Evolutionary conservation across 2,888 invertebrate genomes (phyloP), one percentile per base, ranked within the genome.

Genomic region (Yponomeuta plumbellus): DNA sequence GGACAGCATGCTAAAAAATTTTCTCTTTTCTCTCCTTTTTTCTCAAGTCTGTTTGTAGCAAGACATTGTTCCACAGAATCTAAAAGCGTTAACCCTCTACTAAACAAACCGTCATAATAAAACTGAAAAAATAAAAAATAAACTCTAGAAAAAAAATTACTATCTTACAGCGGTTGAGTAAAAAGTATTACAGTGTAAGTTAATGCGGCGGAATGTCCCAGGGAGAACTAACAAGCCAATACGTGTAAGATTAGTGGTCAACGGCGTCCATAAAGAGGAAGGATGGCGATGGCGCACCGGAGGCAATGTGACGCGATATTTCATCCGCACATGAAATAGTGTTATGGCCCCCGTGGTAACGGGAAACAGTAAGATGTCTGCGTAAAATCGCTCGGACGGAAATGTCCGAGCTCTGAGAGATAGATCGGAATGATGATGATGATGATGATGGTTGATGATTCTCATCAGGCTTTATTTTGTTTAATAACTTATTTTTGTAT

Each of bases 181-280:
- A 63, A 62, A 44, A 40, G 63, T 63, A 63, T 63, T 21, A 63
- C 44, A 22, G 21, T 44, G 44, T 44, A 52, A 63, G 40, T 63
- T 71, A 70, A 70, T 68, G 70, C 70, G 72, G 73, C 71, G 72
- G 71, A 69, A 71, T 67, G 70, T 69, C 71, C 39, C 44, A 44
- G 40, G 21, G 39, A 63, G 71, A 69, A 71, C 84, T 87, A 86
- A 87, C 86, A 85, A 86, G 86, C 84, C 83, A 85, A 83, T 85
- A 83, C 76, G 74, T 76, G 61, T 70, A 78, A 80, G 80, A 86
- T 86, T 84, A 83, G 85, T 84, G 79, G 80, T 71, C 75, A 71
- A 73, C 71, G 71, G 72, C 71, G 72, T 72, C 70, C 75, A 70
- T 80, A 75, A 79, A 74, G 76, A 70, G 59, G 61, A 59, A 22